A percentile compares a stretch with the other conserved stretches of the same genome.
Conservation (phyloP, 2,113 vertebrate species). For the Pomatostomus ruficeps region DNA sequence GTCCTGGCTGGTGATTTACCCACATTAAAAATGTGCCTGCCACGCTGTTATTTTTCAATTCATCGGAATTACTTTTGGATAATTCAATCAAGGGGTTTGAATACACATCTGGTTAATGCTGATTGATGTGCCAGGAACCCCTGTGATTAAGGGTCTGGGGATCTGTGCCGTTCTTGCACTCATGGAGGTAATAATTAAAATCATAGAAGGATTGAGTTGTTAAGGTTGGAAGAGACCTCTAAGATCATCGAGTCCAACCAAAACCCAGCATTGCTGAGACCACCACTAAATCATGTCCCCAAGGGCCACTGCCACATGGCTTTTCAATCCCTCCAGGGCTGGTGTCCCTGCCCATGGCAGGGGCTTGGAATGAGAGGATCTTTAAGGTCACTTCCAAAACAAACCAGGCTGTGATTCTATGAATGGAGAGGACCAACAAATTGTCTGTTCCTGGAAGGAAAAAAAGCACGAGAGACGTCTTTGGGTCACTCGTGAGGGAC, state of each 20-base stretch:
- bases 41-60: neutral
- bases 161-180: neutral
- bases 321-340: neutral
- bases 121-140: neutral
- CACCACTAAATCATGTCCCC: neutral
- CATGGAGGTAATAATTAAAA: neutral
- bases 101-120: neutral
- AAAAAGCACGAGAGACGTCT: neutral
- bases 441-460: neutral
- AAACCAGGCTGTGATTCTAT: neutral
- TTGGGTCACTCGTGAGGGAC: neutral
- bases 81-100: conserved; percentile 3
- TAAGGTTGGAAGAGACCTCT: neutral
- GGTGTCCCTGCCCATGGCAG: neutral
- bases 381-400: neutral
- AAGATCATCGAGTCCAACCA: neutral
- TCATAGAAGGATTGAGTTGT: neutral
- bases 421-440: neutral
- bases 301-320: neutral
- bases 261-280: neutral
- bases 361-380: neutral
- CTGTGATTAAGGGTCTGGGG: neutral
- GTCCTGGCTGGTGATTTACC: neutral
- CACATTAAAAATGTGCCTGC: neutral
- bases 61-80: neutral